These are phyloP conservation scores for Lacerta agilis DNA, from an alignment of 2,797 vertebrate species.

Conservation along the genomic window DNA sequence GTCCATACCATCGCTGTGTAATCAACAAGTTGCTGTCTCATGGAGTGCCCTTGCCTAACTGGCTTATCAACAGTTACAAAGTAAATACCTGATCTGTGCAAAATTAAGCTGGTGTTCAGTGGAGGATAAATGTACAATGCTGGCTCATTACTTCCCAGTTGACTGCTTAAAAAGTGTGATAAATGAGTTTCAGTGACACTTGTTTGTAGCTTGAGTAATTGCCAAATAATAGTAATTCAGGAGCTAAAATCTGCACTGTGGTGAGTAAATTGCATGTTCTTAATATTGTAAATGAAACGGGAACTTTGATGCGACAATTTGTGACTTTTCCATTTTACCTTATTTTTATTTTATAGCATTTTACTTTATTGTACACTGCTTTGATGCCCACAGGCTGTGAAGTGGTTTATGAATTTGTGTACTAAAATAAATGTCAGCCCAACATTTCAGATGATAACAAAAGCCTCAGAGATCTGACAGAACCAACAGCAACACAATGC, in stretches of 20 bases:
- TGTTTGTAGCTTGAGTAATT: background rate
- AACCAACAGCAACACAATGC: background rate
- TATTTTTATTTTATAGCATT: too few species aligned
- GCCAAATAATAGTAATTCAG: background rate
- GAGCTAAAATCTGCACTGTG: background rate
- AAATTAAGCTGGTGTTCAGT: background rate
- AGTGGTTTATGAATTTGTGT: too few species aligned
- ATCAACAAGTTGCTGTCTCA: conserved; percentile 93
- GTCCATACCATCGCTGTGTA: conserved; percentile 87
- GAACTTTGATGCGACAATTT: too few species aligned
- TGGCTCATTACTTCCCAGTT: background rate
- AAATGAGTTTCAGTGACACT: background rate
- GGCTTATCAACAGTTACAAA: conserved; percentile 94
- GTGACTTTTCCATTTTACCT: too few species aligned
- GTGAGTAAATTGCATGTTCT: background rate
- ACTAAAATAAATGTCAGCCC: too few species aligned
- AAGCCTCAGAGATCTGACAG: background rate
- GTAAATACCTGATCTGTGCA: conserved; percentile 71
- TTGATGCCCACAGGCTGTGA: too few species aligned
- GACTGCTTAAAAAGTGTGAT: background rate
- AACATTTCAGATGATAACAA: background rate
- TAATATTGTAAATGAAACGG: background rate
- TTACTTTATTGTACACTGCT: too few species aligned
- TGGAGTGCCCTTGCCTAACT: conserved; percentile 89
- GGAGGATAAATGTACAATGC: rapidly evolving